Evolutionary conservation across 2,797 vertebrate genomes (phyloP).

Genomic region (Amphiprion clarkii): DNA sequence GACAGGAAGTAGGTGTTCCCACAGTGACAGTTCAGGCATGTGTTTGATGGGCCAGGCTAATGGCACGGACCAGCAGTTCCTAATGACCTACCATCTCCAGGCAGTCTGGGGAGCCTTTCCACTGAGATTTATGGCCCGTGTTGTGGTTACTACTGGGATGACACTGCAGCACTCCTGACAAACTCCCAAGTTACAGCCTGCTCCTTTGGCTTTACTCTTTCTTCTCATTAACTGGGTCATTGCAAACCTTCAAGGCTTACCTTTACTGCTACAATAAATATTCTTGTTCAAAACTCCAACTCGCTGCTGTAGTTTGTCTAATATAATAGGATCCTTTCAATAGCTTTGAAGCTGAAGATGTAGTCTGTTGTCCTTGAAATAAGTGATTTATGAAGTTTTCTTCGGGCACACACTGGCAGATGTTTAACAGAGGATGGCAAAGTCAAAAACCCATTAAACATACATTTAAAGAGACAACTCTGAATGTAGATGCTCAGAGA

Average conservation of each 20-base stretch:
- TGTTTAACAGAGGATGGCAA: conserved; percentile 22
- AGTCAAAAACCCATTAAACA: conserved; percentile 60
- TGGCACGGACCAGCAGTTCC: conserved; percentile 67
- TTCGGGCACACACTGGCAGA: conserved; percentile 2
- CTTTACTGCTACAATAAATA: conserved; percentile 33
- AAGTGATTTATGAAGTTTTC: conserved; percentile 57
- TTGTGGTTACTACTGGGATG: conserved; percentile 63
- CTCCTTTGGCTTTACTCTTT: conserved; percentile 45
- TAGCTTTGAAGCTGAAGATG: conserved; percentile 28
- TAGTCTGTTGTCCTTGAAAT: conserved; percentile 43
- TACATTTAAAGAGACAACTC: conserved; percentile 47
- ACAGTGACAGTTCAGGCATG: conserved; percentile 66
- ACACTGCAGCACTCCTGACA: conserved; percentile 47
- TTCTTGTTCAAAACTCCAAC: conserved; percentile 13
- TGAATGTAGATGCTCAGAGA: conserved; percentile 34
- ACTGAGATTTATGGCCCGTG: conserved; percentile 80
- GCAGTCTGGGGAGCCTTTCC: conserved; percentile 73
- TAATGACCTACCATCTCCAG: conserved; percentile 80
- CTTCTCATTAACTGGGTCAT: conserved; percentile 61
- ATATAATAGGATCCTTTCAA: conserved; percentile 29
- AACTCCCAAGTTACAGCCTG: conserved; percentile 47
- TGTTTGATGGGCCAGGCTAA: conserved; percentile 71
- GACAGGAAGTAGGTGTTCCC: conserved; percentile 78
- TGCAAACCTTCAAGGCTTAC: conserved; percentile 43
- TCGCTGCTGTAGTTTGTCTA: conserved; percentile 41